Evolutionary conservation across 2,113 vertebrate species (phyloP), one percentile per base, ranked within the genome.

Genomic region (Azemiops feae): DNA sequence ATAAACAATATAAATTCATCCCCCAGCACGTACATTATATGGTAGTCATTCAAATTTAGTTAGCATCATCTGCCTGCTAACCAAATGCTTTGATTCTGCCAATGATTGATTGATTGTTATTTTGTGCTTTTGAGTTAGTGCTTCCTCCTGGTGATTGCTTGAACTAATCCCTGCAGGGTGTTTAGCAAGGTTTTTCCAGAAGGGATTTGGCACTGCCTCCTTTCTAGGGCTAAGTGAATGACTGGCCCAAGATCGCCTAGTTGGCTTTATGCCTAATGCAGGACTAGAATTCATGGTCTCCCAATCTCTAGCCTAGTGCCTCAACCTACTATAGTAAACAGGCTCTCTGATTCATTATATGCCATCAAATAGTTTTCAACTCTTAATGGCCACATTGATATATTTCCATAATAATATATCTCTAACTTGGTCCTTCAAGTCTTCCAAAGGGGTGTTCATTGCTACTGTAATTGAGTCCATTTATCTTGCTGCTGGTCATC

Each of bases 1-100:
- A 91, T 4, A 89, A 91, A 34, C 69, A 89, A 93, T 92, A 95
- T 7, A 92, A 12, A 94, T 64, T 57, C 3, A 45, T 92, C 95
- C 91, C 90, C 39, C 1, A 95, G 47, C 3, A 2, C 30, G 92
- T 55, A 43, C 0, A 1, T 58, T 86, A 91, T 60, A 92, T 5
- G 18, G 55, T 1, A 93, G 87, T 27, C 85, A 53, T 74, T 89
- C 93, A 93, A 12, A 88, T 91, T 87, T 92, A 93, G 93, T 74
- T 91, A 93, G 93, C 14, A 74, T n/a, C 34, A 90, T 94, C 4
- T 87, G n/a, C 88, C 45, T 92, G 18, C 12, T 47, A 55, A 88
- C 1, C 58, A 12, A 95, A 96, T 92, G 91, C 91, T 90, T 0
- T 94, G 39, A 50, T 81, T 94, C 93, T 93, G 27, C 27, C 64